Conservation (phyloP, 2,797 vertebrate genomes). For the Centroberyx gerrardi region DNA sequence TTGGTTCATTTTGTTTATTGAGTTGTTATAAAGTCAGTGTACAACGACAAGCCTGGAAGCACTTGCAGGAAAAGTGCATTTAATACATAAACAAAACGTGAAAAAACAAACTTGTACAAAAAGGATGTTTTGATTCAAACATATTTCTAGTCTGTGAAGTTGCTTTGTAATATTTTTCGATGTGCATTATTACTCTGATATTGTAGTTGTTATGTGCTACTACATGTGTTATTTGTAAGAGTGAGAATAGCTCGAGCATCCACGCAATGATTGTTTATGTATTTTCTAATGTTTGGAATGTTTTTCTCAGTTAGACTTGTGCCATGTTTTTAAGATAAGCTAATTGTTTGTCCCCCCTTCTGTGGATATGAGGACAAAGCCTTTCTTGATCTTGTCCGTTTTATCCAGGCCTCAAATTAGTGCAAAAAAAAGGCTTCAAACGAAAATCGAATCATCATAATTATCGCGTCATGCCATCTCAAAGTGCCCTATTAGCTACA, state of each 20-base stretch:
- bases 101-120: slow-evolving; percentile 41
- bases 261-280: slow-evolving; percentile 69
- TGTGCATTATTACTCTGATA: slow-evolving; percentile 85
- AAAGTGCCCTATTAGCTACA: slow-evolving; percentile 57
- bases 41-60: slow-evolving; percentile 75
- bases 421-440: slow-evolving; percentile 21
- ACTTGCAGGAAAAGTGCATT: slow-evolving; percentile 83
- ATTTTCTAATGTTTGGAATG: slow-evolving; percentile 77
- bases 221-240: slow-evolving; percentile 90
- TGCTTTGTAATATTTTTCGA: slow-evolving; percentile 85
- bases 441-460: not conserved
- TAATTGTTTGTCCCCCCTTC: slow-evolving; percentile 38
- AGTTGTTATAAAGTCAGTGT: slow-evolving; percentile 70
- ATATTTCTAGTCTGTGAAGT: slow-evolving; percentile 87
- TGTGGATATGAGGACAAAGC: not conserved
- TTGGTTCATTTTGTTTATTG: slow-evolving; percentile 55
- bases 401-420: slow-evolving; percentile 34
- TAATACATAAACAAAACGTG: slow-evolving; percentile 61
- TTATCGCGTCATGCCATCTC: slow-evolving; percentile 20
- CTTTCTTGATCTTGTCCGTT: not conserved
- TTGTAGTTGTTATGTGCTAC: slow-evolving; percentile 83
- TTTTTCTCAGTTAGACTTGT: slow-evolving; percentile 65
- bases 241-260: slow-evolving; percentile 81
- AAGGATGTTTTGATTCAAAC: slow-evolving; percentile 70
- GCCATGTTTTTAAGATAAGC: slow-evolving; percentile 64